phyloP scores from a whole-genome alignment of 2,113 vertebrate species.

The Chunga burmeisteri region DNA sequence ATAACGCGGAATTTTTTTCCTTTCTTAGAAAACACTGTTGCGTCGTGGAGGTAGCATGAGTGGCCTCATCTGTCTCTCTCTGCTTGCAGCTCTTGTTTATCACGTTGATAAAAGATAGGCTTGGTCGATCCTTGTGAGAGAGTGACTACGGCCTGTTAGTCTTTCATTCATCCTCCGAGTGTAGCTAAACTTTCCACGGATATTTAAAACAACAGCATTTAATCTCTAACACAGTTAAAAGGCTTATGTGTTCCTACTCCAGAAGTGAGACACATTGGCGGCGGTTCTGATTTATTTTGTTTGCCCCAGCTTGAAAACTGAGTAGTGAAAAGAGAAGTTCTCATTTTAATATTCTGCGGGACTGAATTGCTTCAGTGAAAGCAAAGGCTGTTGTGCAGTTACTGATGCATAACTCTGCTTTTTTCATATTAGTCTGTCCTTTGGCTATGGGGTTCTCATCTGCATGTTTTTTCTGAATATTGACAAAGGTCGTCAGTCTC shows the following conservation, averaged over 20 bases:
- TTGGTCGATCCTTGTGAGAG: conserved; percentile 9
- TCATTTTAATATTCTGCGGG: neutral
- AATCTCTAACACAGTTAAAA: conserved; percentile 9
- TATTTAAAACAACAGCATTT: conserved; percentile 13
- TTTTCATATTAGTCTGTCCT: neutral
- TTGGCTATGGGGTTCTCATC: neutral
- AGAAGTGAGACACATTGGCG: neutral
- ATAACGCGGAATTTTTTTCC: neutral
- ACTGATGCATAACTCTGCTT: neutral
- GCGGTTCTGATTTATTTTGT: neutral
- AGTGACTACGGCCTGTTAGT: neutral
- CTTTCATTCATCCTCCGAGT: conserved; percentile 1
- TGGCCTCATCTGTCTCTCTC: conserved; percentile 11
- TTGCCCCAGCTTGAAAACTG: conserved; percentile 12
- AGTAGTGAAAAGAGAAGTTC: neutral
- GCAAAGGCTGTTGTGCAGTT: neutral
- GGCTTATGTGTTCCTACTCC: neutral
- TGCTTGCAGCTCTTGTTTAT: conserved; percentile 26
- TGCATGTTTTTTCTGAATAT: neutral
- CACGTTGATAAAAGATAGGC: neutral
- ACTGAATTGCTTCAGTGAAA: neutral
- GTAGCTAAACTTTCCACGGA: neutral
- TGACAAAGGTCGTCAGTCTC: neutral
- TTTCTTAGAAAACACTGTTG: neutral
- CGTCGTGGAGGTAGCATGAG: neutral